phyloP scores from a whole-genome alignment of 2,113 vertebrate genomes.

The Chitala chitala region DNA sequence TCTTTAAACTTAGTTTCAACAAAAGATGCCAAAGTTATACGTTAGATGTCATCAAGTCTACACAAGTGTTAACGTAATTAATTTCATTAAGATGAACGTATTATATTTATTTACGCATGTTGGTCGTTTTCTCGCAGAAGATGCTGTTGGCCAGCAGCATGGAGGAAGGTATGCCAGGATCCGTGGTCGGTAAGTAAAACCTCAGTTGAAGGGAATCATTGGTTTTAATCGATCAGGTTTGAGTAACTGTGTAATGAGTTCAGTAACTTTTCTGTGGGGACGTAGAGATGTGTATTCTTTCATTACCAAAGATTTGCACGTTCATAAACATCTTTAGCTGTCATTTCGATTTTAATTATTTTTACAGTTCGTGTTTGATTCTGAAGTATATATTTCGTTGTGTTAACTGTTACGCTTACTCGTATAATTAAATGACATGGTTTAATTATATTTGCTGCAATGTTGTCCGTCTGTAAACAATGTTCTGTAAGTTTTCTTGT shows the following conservation, averaged over 20 bases:
- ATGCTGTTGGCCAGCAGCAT: constrained; percentile 30
- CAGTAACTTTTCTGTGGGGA: not conserved
- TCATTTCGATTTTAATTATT: not conserved
- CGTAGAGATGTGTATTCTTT: not conserved
- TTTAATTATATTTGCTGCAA: no score
- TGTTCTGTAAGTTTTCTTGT: not conserved
- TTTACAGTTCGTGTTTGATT: no score
- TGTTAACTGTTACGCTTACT: no score
- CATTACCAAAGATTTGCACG: not conserved
- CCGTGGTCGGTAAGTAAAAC: constrained; percentile 32
- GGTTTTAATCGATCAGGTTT: not conserved
- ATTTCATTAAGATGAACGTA: no score
- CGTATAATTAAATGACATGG: no score
- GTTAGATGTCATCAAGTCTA: no score
- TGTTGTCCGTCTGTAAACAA: not conserved
- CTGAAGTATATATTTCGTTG: no score
- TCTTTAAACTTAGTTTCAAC: no score
- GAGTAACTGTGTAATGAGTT: not conserved
- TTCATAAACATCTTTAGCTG: not conserved
- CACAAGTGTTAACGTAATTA: no score
- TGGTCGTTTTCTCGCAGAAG: constrained; percentile 1
- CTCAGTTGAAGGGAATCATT: not conserved
- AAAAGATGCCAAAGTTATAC: no score
- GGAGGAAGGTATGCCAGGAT: constrained; percentile 30
- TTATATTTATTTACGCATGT: not conserved